Percentiles rank a stretch among this genome's conserved stretches.
phyloP scores from a whole-genome alignment of 2,888 invertebrate species.

The Pterobdella sp. region DNA sequence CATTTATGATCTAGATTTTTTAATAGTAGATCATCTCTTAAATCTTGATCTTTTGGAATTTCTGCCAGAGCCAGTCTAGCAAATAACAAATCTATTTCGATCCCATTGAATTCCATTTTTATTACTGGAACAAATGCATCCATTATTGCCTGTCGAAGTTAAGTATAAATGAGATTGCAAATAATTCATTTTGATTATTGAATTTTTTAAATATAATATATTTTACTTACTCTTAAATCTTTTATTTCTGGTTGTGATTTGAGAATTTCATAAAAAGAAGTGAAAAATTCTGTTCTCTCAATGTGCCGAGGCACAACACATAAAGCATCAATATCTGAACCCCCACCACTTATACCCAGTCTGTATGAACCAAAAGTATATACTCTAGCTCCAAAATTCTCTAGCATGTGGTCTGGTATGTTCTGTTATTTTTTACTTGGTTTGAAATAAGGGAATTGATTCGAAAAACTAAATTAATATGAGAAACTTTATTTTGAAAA shows the following conservation, averaged over 20 bases:
- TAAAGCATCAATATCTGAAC: conserved; percentile 96
- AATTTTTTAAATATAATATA: not conserved
- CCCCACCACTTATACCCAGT: conserved; percentile 80
- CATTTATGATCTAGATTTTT: conserved; percentile 92
- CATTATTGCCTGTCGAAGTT: conserved; percentile 69
- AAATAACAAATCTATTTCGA: conserved; percentile 93
- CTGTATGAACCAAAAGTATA: conserved; percentile 97
- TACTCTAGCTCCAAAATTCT: conserved; percentile 86
- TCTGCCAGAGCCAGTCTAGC: conserved; percentile 88
- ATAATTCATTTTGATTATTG: too few species aligned
- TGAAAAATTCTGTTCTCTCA: conserved; percentile 84
- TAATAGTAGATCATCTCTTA: conserved; percentile 70
- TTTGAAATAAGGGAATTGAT: not conserved
- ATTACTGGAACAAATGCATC: conserved; percentile 98
- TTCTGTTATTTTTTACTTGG: conserved; percentile 61
- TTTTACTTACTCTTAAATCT: conserved; percentile 63
- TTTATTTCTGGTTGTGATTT: conserved; percentile 77
- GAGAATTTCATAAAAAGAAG: conserved; percentile 82
- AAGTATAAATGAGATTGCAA: too few species aligned
- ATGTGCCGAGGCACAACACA: conserved; percentile 96
- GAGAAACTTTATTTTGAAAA: not conserved
- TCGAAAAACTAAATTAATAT: not conserved
- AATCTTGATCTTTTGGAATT: conserved; percentile 79
- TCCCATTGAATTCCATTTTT: conserved; percentile 96
- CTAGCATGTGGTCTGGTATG: conserved; percentile 82